Percentiles rank a stretch among this genome's conserved stretches.
phyloP scores from a whole-genome alignment of 2,888 invertebrate genomes.

The Rhogogaster chlorosoma region DNA sequence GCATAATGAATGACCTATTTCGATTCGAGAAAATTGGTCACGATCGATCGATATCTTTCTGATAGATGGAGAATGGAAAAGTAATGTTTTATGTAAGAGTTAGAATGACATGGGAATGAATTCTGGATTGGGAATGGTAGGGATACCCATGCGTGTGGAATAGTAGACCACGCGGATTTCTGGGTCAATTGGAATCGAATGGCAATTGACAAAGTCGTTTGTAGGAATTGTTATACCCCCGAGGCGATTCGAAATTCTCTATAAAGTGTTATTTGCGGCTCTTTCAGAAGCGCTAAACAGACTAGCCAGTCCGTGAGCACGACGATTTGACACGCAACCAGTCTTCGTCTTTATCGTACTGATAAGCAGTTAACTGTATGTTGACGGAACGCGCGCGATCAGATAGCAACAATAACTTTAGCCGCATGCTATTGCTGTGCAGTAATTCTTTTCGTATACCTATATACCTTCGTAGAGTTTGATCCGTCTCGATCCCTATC shows the following conservation, averaged over 20 bases:
- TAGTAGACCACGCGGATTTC: conserved; percentile 2
- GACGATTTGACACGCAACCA: conserved; percentile 22
- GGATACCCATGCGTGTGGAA: neutral
- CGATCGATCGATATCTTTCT: neutral
- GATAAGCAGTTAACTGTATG: conserved; percentile 29
- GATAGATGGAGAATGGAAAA: neutral
- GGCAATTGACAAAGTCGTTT: conserved; percentile 27
- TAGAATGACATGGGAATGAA: neutral
- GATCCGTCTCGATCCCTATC: neutral
- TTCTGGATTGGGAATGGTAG: neutral
- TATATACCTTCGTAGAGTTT: neutral
- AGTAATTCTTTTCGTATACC: neutral
- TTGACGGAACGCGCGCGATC: conserved; percentile 27
- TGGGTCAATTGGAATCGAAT: conserved; percentile 48
- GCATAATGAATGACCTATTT: neutral
- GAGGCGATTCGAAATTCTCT: conserved; percentile 31
- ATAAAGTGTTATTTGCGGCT: conserved; percentile 21
- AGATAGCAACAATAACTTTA: conserved; percentile 12
- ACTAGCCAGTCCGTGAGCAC: neutral
- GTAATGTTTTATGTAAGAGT: neutral
- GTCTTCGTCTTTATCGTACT: conserved; percentile 19
- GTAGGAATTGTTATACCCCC: conserved; percentile 20
- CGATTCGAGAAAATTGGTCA: neutral
- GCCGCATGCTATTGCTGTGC: neutral
- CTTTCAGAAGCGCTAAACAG: neutral